Evolutionary conservation across 1,140 invertebrate species (phyloP).

Genomic region (Drosophila parvula): DNA sequence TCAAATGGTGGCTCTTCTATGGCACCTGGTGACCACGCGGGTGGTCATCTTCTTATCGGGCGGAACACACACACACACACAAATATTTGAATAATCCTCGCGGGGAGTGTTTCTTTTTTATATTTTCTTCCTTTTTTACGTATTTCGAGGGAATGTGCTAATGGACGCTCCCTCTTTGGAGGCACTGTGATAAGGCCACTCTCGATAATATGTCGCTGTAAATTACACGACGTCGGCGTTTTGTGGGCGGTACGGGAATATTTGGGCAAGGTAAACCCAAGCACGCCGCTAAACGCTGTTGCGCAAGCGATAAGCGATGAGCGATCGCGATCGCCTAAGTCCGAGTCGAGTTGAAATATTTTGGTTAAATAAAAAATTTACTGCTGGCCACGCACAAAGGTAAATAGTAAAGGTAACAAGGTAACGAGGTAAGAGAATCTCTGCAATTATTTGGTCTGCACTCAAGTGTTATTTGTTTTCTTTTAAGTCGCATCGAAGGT

Average conservation of each 20-base stretch:
- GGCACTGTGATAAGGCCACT: slow-evolving; percentile 59
- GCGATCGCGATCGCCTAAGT: slow-evolving; percentile 29
- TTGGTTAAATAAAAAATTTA: slow-evolving; percentile 51
- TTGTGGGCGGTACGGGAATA: slow-evolving; percentile 27
- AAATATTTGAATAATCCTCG: slow-evolving; percentile 66
- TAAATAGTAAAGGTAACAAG: slow-evolving; percentile 5
- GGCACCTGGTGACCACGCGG: slow-evolving; percentile 58
- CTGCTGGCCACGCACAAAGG: slow-evolving; percentile 63
- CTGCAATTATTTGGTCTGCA: slow-evolving; percentile 46
- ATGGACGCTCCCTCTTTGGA: slow-evolving; percentile 47
- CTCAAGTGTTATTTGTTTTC: slow-evolving; percentile 38
- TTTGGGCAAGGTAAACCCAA: slow-evolving; percentile 31
- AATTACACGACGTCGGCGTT: slow-evolving; percentile 54
- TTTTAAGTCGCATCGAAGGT: slow-evolving; percentile 25
- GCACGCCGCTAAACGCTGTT: slow-evolving; percentile 32
- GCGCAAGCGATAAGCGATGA: slow-evolving; percentile 57
- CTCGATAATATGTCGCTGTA: slow-evolving; percentile 59
- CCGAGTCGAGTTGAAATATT: slow-evolving; percentile 16
- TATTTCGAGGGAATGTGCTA: slow-evolving; percentile 48
- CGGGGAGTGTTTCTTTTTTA: slow-evolving; percentile 12
- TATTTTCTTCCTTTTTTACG: background rate
- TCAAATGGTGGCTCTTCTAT: slow-evolving; percentile 38
- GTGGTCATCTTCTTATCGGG: slow-evolving; percentile 66
- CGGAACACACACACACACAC: slow-evolving; percentile 3
- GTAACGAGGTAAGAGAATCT: slow-evolving; percentile 37